Conservation (phyloP, 2,888 invertebrate genomes). For the Trilocha varians region DNA sequence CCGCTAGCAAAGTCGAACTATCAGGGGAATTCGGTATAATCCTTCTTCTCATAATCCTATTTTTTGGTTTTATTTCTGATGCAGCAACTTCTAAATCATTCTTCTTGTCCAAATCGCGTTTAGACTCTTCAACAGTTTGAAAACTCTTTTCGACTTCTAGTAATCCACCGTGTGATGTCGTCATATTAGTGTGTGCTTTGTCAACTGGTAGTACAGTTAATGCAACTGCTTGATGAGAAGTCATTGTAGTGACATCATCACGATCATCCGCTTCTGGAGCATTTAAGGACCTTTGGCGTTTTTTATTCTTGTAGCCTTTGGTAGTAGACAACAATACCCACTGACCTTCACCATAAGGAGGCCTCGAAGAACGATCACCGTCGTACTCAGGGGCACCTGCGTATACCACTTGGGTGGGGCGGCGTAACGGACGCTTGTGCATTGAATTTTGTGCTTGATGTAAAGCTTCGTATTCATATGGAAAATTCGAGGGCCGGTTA, state of each 20-base stretch:
- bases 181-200: conserved; percentile 75
- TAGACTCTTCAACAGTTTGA: conserved; percentile 78
- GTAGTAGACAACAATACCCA: conserved; percentile 86
- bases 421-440: conserved; percentile 47
- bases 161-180: conserved; percentile 80
- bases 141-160: conserved; percentile 82
- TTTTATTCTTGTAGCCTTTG: conserved; percentile 78
- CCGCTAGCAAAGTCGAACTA: conserved; percentile 78
- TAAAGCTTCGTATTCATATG: conserved; percentile 59
- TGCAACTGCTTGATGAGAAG: conserved; percentile 71
- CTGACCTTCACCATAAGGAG: conserved; percentile 79
- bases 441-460: conserved; percentile 37
- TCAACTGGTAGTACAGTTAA: conserved; percentile 84
- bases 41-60: conserved; percentile 42
- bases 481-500: conserved; percentile 60
- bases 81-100: conserved; percentile 42
- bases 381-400: conserved; percentile 54
- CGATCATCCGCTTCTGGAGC: conserved; percentile 28
- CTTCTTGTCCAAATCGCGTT: conserved; percentile 51
- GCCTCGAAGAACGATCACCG: conserved; percentile 71
- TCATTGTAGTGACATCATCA: conserved; percentile 38
- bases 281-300: conserved; percentile 55
- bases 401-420: conserved; percentile 65
- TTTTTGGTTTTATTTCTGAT: conserved; percentile 39
- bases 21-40: conserved; percentile 53